These are phyloP conservation scores for Tetranychus piercei DNA, from an alignment of 2,888 invertebrate species.

Conservation along the genomic window DNA sequence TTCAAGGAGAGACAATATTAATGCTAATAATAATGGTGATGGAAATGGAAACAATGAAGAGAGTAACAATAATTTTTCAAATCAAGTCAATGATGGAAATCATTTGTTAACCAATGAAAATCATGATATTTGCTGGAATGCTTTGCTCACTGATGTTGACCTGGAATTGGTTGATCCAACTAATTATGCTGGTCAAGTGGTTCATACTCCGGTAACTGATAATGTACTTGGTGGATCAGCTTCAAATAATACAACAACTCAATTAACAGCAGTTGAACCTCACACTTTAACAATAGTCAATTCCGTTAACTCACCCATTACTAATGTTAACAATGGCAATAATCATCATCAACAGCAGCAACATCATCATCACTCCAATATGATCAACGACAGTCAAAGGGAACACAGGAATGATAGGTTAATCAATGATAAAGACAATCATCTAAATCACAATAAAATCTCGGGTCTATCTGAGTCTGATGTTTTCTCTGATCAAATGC, in stretches of 20 bases:
- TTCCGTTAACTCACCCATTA: too few species aligned
- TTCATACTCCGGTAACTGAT: constrained; percentile 16
- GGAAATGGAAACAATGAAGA: neutral
- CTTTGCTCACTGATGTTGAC: constrained; percentile 26
- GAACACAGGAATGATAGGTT: too few species aligned
- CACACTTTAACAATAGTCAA: constrained; percentile 14
- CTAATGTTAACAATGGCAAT: neutral
- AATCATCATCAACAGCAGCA: neutral
- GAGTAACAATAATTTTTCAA: neutral
- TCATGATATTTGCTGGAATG: constrained; percentile 26
- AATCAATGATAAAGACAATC: too few species aligned
- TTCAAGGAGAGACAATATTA: neutral
- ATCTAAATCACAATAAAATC: too few species aligned
- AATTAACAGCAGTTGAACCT: constrained; percentile 20
- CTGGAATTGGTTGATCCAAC: constrained; percentile 25
- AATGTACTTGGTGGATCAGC: neutral
- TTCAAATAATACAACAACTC: constrained; percentile 16
- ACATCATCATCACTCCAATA: neutral
- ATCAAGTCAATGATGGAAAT: neutral
- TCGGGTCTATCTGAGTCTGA: too few species aligned
- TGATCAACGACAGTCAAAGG: too few species aligned
- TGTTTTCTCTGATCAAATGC: neutral
- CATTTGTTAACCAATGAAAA: neutral
- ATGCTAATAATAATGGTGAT: neutral
- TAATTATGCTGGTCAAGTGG: constrained; percentile 23